Conservation (phyloP, 2,113 vertebrate species). For the Odobenus rosmarus region DNA sequence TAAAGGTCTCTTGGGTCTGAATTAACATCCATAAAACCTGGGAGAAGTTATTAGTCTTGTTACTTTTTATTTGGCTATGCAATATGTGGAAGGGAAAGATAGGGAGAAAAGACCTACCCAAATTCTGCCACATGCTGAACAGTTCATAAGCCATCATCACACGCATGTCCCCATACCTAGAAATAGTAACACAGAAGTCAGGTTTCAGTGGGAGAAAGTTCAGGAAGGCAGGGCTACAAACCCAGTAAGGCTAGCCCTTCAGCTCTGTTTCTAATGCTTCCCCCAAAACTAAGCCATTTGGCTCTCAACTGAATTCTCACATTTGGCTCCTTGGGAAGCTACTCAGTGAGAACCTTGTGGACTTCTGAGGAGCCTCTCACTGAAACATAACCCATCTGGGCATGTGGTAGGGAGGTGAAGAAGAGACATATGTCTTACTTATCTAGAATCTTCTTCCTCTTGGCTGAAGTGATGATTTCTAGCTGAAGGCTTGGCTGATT, state of each 20-base stretch:
- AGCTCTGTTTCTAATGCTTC: neutral
- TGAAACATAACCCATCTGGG: conserved; percentile 51
- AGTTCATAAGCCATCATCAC: conserved; percentile 95
- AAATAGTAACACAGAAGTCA: conserved; percentile 64
- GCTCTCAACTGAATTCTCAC: neutral
- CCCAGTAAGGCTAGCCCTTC: neutral
- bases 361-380: neutral
- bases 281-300: neutral
- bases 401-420: conserved; percentile 44
- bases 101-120: conserved; percentile 84
- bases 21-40: conserved; percentile 43
- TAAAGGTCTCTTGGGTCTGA: conserved; percentile 17
- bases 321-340: conserved; percentile 19
- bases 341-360: conserved; percentile 6
- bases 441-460: conserved; percentile 96
- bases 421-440: conserved; percentile 90
- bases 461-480: conserved; percentile 92
- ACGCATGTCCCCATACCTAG: conserved; percentile 92
- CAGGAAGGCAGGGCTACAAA: neutral
- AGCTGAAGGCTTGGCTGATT: conserved; percentile 98
- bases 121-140: conserved; percentile 95
- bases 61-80: conserved; percentile 46
- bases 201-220: conserved; percentile 36
- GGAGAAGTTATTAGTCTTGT: neutral
- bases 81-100: conserved; percentile 10